phyloP scores from a whole-genome alignment of 2,113 vertebrate genomes.

The Suricata suricatta region DNA sequence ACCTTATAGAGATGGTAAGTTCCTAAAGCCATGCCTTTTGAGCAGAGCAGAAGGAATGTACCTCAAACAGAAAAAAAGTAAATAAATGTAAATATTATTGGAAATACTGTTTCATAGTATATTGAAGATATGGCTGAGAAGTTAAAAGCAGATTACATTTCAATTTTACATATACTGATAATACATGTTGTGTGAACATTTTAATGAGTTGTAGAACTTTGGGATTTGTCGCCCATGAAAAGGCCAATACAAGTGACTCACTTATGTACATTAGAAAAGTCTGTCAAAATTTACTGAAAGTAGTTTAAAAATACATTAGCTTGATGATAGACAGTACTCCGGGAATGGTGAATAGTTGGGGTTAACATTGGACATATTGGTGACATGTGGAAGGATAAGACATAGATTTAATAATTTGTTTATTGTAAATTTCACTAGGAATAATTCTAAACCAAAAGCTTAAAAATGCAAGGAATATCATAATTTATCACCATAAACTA shows the following conservation, averaged over 20 bases:
- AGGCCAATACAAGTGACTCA: background rate
- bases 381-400: background rate
- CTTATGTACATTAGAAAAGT: background rate
- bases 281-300: slow-evolving; percentile 35
- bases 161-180: background rate
- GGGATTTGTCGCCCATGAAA: background rate
- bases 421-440: background rate
- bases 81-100: background rate
- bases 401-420: slow-evolving; percentile 20
- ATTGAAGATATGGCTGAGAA: background rate
- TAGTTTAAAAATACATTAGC: slow-evolving; percentile 2
- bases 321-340: background rate
- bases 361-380: background rate
- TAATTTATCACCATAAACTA: background rate
- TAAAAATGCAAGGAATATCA: background rate
- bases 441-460: background rate
- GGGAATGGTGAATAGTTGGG: background rate
- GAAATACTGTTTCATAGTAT: background rate
- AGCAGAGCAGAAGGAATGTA: slow-evolving; percentile 15
- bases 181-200: background rate
- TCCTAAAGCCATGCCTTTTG: background rate
- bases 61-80: background rate
- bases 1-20: background rate
- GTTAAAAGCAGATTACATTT: background rate
- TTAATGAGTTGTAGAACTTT: background rate